Evolutionary conservation across 2,797 vertebrate species (phyloP).

Genomic region (Poliocrania exsul): DNA sequence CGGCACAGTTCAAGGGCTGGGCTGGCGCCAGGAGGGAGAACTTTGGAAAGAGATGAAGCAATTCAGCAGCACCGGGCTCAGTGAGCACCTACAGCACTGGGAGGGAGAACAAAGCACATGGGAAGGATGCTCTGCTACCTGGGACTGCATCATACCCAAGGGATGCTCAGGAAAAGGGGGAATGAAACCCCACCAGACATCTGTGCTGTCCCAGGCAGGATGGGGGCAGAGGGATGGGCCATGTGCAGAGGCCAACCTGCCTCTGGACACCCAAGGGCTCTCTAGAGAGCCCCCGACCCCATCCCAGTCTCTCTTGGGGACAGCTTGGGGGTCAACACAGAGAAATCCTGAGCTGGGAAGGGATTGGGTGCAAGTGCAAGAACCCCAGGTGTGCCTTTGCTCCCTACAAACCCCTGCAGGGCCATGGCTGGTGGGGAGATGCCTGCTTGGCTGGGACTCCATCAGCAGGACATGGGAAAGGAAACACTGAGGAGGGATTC

Average conservation of each 20-base stretch:
- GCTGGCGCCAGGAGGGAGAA: neutral
- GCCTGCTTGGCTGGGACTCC: neutral
- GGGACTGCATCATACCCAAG: neutral
- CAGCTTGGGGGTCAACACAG: neutral
- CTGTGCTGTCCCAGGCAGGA: neutral
- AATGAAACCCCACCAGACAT: fast-evolving
- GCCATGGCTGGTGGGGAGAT: fast-evolving
- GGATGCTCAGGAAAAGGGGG: neutral
- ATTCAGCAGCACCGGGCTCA: fast-evolving
- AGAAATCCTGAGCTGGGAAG: neutral
- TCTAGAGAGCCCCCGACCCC: neutral
- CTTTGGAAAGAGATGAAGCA: neutral
- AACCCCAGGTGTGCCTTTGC: fast-evolving
- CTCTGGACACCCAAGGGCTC: neutral
- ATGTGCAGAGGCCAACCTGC: neutral
- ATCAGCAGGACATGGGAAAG: neutral
- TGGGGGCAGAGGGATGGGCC: neutral
- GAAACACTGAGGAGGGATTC: neutral
- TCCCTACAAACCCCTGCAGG: neutral
- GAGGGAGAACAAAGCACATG: neutral
- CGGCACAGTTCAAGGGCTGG: neutral
- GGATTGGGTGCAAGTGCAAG: fast-evolving
- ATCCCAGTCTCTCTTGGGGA: neutral
- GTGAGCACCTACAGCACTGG: fast-evolving
- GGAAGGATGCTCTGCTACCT: neutral